Evolutionary conservation across 2,113 vertebrate species (phyloP), one percentile per base, ranked within the genome.

Genomic region (Podiceps cristatus): DNA sequence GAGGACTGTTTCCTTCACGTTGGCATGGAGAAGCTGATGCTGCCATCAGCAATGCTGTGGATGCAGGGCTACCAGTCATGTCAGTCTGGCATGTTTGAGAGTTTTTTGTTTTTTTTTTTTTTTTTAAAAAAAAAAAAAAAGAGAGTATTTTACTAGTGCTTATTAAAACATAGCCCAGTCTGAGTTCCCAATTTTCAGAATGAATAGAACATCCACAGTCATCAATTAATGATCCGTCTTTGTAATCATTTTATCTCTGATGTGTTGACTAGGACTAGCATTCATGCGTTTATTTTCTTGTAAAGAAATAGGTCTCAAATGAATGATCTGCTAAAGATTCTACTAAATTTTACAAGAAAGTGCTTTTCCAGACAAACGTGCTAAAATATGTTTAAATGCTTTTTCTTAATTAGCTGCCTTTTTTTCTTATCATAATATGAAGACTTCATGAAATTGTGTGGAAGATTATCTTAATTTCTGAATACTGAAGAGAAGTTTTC

Each of bases 361-460:
- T 87, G 44, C 52, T 85, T 96, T 89, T 89, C 73, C 76, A 95
- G 83, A 81, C 3, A 11, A 79, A 90, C 64, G 88, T 86, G 85
- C 88, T 83, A 83, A 88, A 87, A 73, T 66, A 73, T 75, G 68
- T 84, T 17, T 58, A 81, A 47, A 78, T 19, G 17, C 23, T 81
- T 63, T 81, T 81, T 35, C 88, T 85, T 80, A 60, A 64, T 78
- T 74, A 86, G 71, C 89, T 91, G 83, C 86, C 89, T 84, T 77
- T 88, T 77, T 68, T 63, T 62, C 64, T 91, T 91, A 71, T 67
- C 33, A 33, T 40, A 44, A n/a, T 29, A 56, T 4, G 47, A 91
- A 72, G 76, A 75, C 60, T 58, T 58, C 4, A 19, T 53, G 29
- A 42, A 69, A 84, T 74, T 94, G 69, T 23, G 2, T 63, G 45